Percentiles rank a stretch among this genome's conserved stretches.
Conservation (phyloP, 1,140 invertebrate genomes). For the Zaprionus davidi region DNA sequence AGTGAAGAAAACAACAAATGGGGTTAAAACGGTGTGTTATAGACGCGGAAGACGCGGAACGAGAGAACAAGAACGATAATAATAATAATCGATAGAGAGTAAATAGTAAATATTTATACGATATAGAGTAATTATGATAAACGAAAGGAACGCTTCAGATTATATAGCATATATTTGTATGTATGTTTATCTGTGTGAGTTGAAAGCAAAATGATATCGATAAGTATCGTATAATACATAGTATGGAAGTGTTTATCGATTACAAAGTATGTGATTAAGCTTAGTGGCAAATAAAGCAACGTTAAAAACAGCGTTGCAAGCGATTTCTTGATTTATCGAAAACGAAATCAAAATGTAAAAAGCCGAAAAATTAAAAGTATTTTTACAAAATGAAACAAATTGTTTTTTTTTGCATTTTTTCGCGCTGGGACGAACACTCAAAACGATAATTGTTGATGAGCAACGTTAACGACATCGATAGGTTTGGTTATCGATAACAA, state of each 20-base stretch:
- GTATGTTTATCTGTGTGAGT: neutral
- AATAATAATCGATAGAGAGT: slow-evolving; percentile 10
- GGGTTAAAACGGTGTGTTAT: neutral
- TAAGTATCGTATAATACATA: slow-evolving; percentile 23
- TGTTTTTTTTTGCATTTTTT: neutral
- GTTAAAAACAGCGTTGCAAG: slow-evolving; percentile 25
- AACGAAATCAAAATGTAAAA: slow-evolving; percentile 28
- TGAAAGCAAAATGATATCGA: slow-evolving; percentile 24
- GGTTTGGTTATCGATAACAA: neutral
- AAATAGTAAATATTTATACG: neutral
- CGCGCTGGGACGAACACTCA: slow-evolving; percentile 7
- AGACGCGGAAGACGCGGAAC: slow-evolving; percentile 10
- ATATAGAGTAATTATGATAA: slow-evolving; percentile 10
- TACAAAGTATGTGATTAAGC: slow-evolving; percentile 3
- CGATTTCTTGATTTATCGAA: slow-evolving; percentile 27
- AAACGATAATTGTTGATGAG: slow-evolving; percentile 14
- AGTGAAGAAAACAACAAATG: slow-evolving; percentile 12
- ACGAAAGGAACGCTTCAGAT: slow-evolving; percentile 8
- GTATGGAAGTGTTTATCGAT: slow-evolving; percentile 9
- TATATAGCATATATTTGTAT: neutral
- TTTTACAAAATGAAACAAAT: slow-evolving; percentile 3
- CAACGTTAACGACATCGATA: neutral
- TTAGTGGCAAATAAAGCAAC: slow-evolving; percentile 37
- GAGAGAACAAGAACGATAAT: slow-evolving; percentile 23
- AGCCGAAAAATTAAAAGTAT: slow-evolving; percentile 4